Evolutionary conservation across 2,113 vertebrate species (phyloP).

Genomic region (Chaenocephalus aceratus): DNA sequence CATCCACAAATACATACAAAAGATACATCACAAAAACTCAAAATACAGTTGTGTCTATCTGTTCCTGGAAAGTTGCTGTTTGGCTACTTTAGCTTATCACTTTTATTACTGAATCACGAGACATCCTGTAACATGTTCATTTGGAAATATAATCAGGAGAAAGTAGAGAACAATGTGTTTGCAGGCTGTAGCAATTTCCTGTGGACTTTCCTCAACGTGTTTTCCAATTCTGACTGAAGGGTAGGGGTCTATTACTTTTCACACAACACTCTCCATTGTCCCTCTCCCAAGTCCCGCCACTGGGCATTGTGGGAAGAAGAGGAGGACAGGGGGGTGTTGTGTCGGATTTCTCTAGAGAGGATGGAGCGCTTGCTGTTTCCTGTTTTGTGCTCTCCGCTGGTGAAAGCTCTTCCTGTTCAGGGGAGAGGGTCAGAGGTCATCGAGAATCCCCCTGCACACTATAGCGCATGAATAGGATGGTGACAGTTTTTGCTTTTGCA

Average conservation of each 20-base stretch:
- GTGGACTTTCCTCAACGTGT: slow-evolving; percentile 44
- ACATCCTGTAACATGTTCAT: slow-evolving; percentile 23
- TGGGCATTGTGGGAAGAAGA: slow-evolving; percentile 69
- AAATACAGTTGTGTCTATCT: not conserved
- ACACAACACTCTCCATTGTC: slow-evolving; percentile 80
- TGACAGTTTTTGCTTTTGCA: not conserved
- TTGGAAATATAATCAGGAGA: not conserved
- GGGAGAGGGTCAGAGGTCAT: slow-evolving; percentile 46
- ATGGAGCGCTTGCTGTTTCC: slow-evolving; percentile 72
- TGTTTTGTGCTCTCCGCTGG: slow-evolving; percentile 65
- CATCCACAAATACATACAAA: too few species aligned
- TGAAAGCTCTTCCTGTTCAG: slow-evolving; percentile 68
- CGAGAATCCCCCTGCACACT: slow-evolving; percentile 8
- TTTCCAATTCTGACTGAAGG: slow-evolving; percentile 42
- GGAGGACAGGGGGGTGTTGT: slow-evolving; percentile 24
- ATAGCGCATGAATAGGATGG: slow-evolving; percentile 6
- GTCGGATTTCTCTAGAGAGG: slow-evolving; percentile 71
- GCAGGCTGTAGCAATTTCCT: slow-evolving; percentile 33
- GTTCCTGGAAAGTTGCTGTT: slow-evolving; percentile 31
- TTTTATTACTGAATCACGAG: slow-evolving; percentile 5
- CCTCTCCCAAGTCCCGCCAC: slow-evolving; percentile 39
- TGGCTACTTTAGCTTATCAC: not conserved
- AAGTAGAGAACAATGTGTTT: slow-evolving; percentile 12
- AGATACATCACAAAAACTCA: too few species aligned
- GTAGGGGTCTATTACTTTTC: slow-evolving; percentile 62